These are phyloP conservation scores for Gymnocypris eckloni DNA, from an alignment of 2,797 vertebrate species.

Conservation along the genomic window DNA sequence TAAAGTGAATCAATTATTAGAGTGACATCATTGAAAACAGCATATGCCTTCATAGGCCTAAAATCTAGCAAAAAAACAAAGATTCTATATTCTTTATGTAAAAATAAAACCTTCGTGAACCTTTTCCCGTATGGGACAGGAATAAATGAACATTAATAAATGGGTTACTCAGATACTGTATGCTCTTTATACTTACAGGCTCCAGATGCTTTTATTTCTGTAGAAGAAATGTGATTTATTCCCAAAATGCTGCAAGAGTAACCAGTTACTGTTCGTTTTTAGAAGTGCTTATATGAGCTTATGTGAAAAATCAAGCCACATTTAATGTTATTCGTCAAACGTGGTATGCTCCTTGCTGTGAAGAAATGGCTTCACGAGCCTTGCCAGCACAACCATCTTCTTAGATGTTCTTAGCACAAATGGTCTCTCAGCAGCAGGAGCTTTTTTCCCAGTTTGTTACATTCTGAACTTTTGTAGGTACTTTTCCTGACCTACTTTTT, in stretches of 20 bases:
- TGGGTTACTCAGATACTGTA: background rate
- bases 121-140: background rate
- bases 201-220: background rate
- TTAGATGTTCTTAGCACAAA: conserved; percentile 11
- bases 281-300: conserved; percentile 5
- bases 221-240: too few relatives aligned
- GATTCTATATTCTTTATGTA: background rate
- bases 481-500: conserved; percentile 29
- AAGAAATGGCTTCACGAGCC: background rate
- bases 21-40: background rate
- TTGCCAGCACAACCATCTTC: background rate
- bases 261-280: conserved; percentile 1
- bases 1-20: background rate
- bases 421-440: background rate
- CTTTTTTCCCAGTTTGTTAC: background rate
- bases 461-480: conserved; percentile 11
- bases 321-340: conserved; percentile 15
- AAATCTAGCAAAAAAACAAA: background rate
- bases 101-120: background rate
- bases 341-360: background rate
- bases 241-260: background rate
- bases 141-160: background rate
- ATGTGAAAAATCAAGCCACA: background rate
- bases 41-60: background rate
- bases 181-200: background rate